Base-by-base conservation (phyloP, 2,113 vertebrate genomes). In the Glaucomys volans region DNA sequence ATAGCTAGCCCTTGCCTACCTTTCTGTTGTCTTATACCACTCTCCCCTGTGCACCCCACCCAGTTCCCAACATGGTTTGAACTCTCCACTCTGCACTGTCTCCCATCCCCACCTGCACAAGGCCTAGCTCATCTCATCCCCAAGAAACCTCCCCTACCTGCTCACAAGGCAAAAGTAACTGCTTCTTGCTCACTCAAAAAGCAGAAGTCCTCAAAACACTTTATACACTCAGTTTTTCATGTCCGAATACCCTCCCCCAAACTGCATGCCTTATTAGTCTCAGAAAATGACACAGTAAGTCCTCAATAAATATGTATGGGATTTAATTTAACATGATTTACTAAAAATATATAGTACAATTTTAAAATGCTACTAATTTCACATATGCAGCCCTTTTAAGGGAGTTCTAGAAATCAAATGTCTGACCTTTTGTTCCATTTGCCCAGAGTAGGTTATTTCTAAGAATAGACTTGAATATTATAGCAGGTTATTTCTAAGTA, bases 401-500 rank as follows among this genome's bases (percentile, higher is more conserved):
- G 30, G 64, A 32, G n/a, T n/a, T 47, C 67, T 42, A 20, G 79
- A 77, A 77, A 89, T 81, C 52, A 50, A 79, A 90, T 57, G 24
- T 47, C 75, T 62, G 47, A 79, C 5, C 24, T 81, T 66, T 57
- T 52, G 28, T 44, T 30, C 62, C 32, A 40, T 40, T 26, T 42
- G 35, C 37, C 22, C 35, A 79, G 5, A 12, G 9, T 4, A 57
- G 42, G 37, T 6, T 91, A 54, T 76, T 88, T 54, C 92, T 37
- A 91, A 91, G 11, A 62, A 32, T 16, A 22, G 44, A 69, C 44
- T 20, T 83, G 67, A 81, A 35, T 28, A 77, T 66, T 52, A 71
- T 6, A 54, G n/a, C 16, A 42, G 42, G n/a, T 44, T 50, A 74
- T 62, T 86, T 94, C 88, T 47, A 94, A 82, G 28, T 64, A 37